Conservation (phyloP, 1,140 invertebrate genomes). For the Panagrolaimus sp. region DNA sequence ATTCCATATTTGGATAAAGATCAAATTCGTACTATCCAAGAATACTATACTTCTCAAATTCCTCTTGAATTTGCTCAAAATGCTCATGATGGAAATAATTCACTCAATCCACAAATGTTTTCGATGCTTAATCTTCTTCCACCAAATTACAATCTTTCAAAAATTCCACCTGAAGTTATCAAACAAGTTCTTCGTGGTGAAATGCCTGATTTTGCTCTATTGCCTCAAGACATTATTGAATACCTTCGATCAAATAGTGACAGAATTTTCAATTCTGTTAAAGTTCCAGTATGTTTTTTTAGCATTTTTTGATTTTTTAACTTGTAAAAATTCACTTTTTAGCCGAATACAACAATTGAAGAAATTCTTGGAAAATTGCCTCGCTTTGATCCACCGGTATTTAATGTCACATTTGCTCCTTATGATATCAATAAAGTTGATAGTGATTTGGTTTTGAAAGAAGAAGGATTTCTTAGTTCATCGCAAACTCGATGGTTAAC, state of each 20-base stretch:
- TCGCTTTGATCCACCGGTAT: constrained; percentile 46
- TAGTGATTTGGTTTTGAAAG: constrained; percentile 46
- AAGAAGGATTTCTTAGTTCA: constrained; percentile 20
- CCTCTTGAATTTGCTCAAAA: constrained; percentile 23
- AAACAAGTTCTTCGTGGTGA: constrained; percentile 48
- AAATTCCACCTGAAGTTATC: constrained; percentile 49
- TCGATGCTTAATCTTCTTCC: constrained; percentile 52
- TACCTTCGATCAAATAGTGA: constrained; percentile 53
- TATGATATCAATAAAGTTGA: constrained; percentile 57
- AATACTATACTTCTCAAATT: constrained; percentile 47
- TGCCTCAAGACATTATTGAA: constrained; percentile 51
- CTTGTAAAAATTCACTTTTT: constrained; percentile 16
- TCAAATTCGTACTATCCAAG: constrained; percentile 46
- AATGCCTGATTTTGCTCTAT: constrained; percentile 47
- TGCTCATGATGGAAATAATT: constrained; percentile 11
- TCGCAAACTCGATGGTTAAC: constrained; percentile 37
- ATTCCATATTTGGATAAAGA: constrained; percentile 36
- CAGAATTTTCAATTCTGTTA: constrained; percentile 39
- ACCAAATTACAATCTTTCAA: constrained; percentile 51
- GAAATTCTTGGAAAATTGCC: constrained; percentile 54
- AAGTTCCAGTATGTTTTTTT: constrained; percentile 24
- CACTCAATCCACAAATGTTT: constrained; percentile 32
- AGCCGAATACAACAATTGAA: constrained; percentile 48
- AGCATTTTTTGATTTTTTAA: constrained; percentile 11
- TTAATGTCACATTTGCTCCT: constrained; percentile 50